Percentiles rank a stretch among this genome's conserved stretches.
phyloP scores from a whole-genome alignment of 2,888 invertebrate genomes.

The Phaedon cochleariae region DNA sequence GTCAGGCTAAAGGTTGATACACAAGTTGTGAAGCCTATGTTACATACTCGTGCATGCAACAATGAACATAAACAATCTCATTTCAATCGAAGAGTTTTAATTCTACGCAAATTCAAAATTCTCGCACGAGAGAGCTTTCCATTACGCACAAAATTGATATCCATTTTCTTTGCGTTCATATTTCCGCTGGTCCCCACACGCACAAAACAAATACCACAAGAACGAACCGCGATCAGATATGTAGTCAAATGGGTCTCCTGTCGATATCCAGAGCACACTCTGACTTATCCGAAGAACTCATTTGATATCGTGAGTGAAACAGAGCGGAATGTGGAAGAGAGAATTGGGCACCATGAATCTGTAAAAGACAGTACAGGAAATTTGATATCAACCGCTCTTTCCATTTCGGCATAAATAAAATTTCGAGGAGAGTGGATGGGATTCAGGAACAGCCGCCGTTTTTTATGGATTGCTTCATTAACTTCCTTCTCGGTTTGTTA shows the following conservation, averaged over 20 bases:
- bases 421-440: conserved; percentile 5
- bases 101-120: not conserved
- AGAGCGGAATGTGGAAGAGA: conserved; percentile 35
- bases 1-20: too few relatives aligned
- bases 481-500: not conserved
- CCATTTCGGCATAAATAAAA: conserved; percentile 26
- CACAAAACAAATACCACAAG: not conserved
- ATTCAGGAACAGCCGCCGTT: conserved; percentile 5
- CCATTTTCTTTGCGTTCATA: not conserved
- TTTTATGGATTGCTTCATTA: conserved; percentile 16
- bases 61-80: too few relatives aligned
- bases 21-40: too few relatives aligned
- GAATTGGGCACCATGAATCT: conserved; percentile 44
- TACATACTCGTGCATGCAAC: too few relatives aligned
- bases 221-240: not conserved
- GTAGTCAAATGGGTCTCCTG: not conserved
- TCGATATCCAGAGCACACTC: conserved; percentile 1
- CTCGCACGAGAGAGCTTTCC: not conserved
- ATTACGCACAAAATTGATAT: not conserved
- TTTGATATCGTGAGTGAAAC: conserved; percentile 38
- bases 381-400: conserved; percentile 36
- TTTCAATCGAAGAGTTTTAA: too few relatives aligned
- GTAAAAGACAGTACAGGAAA: conserved; percentile 46
- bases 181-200: not conserved
- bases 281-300: conserved; percentile 28